phyloP scores from a whole-genome alignment of 2,888 invertebrate species.

The Sussaba pulchella region DNA sequence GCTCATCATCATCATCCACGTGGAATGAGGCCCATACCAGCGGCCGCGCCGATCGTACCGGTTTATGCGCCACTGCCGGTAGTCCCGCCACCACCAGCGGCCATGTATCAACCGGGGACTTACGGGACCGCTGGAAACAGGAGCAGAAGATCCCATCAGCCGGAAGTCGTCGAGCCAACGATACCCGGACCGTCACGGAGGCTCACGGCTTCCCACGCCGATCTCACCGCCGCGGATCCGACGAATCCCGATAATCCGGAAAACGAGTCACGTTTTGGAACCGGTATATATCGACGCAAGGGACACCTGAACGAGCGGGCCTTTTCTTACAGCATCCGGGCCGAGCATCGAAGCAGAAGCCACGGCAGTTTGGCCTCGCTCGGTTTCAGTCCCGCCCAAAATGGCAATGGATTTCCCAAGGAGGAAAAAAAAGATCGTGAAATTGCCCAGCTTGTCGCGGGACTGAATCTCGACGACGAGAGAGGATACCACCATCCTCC shows the following conservation, averaged over 20 bases:
- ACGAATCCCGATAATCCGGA: conserved; percentile 77
- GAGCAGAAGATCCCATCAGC: conserved; percentile 76
- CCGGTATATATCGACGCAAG: conserved; percentile 95
- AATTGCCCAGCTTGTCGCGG: conserved; percentile 97
- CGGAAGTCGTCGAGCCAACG: conserved; percentile 73
- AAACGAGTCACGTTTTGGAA: conserved; percentile 88
- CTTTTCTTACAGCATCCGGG: conserved; percentile 96
- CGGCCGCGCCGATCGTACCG: conserved; percentile 85
- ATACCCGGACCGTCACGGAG: conserved; percentile 78
- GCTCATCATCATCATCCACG: conserved; percentile 81
- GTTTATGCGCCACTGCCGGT: conserved; percentile 85
- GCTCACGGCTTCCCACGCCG: conserved; percentile 81
- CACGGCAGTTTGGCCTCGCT: conserved; percentile 96
- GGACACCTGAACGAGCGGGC: conserved; percentile 97
- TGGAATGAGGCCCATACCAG: conserved; percentile 82
- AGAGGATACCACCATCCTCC: conserved; percentile 88
- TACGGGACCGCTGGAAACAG: conserved; percentile 86
- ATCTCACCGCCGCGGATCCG: conserved; percentile 75
- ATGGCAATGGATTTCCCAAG: conserved; percentile 79
- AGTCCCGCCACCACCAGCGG: conserved; percentile 87
- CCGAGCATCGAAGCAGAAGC: conserved; percentile 96
- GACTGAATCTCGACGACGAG: conserved; percentile 92
- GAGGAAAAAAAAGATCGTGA: conserved; percentile 93
- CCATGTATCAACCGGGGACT: conserved; percentile 86
- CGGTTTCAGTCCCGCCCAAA: conserved; percentile 92